phyloP scores from a whole-genome alignment of 2,113 vertebrate genomes.

The Pteruthius melanotis region DNA sequence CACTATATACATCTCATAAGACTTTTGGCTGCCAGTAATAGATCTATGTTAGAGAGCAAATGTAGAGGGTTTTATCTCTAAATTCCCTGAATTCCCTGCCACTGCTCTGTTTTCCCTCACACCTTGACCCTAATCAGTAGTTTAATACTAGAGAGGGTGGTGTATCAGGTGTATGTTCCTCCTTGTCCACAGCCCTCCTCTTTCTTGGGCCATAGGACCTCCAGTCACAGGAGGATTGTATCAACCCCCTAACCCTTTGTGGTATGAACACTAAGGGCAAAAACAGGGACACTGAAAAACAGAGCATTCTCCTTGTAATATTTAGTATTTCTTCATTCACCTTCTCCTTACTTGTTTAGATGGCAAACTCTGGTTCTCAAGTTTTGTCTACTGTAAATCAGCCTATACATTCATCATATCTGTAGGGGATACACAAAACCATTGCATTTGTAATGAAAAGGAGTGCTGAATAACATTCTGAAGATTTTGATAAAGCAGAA shows the following conservation, averaged over 20 bases:
- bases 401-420: fast-evolving
- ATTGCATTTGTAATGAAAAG: background rate
- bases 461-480: background rate
- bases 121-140: background rate
- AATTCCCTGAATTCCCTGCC: background rate
- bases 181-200: background rate
- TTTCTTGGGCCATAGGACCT: background rate
- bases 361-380: background rate
- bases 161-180: background rate
- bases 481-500: background rate
- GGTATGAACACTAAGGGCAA: background rate
- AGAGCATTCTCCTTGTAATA: background rate
- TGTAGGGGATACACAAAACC: background rate
- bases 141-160: background rate
- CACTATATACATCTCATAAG: background rate
- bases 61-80: background rate
- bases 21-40: background rate
- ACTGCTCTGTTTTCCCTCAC: background rate
- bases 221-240: background rate
- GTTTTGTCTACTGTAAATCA: background rate
- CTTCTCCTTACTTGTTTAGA: background rate
- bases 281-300: background rate
- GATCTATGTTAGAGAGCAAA: background rate
- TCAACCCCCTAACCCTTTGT: background rate
- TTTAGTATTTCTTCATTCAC: background rate